These are phyloP conservation scores for Cheilosia impressa DNA, from an alignment of 2,888 invertebrate genomes.

Conservation along the genomic window DNA sequence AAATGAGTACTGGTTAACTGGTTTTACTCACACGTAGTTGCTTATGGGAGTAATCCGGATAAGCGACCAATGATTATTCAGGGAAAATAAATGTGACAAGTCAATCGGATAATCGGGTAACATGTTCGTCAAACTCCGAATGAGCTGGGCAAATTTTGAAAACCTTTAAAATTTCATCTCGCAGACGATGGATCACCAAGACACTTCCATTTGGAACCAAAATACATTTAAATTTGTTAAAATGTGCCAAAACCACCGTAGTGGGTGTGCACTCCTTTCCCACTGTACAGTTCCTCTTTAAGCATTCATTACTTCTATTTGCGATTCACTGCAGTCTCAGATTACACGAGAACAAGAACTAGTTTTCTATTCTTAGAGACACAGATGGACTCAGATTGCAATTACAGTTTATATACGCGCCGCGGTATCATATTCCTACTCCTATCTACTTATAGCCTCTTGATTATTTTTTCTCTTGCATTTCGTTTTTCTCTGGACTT, in stretches of 20 bases:
- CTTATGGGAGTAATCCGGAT: no score
- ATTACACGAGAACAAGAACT: slow-evolving; percentile 58
- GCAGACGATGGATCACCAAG: no score
- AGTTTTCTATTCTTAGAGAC: slow-evolving; percentile 51
- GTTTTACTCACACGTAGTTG: no score
- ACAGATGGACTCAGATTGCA: slow-evolving; percentile 31
- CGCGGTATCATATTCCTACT: slow-evolving; percentile 48
- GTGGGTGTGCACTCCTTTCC: slow-evolving; percentile 1
- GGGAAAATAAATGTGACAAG: no score
- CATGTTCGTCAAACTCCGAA: no score
- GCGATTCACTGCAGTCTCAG: slow-evolving; percentile 48
- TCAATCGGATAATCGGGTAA: no score
- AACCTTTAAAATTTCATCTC: no score
- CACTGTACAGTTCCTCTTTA: slow-evolving; percentile 31
- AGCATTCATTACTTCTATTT: slow-evolving; percentile 61
- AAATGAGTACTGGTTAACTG: no score
- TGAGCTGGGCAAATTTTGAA: no score
- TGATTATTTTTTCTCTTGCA: slow-evolving; percentile 28
- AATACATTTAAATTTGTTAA: slow-evolving; percentile 8
- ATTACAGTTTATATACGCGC: slow-evolving; percentile 47
- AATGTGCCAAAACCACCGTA: slow-evolving; percentile 34
- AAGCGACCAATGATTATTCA: no score
- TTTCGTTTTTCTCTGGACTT: not conserved
- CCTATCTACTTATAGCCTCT: slow-evolving; percentile 4
- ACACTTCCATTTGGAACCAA: no score